Evolutionary conservation across 1,140 invertebrate genomes (phyloP), one percentile per base, ranked within the genome.

Genomic region (Samia ricini): DNA sequence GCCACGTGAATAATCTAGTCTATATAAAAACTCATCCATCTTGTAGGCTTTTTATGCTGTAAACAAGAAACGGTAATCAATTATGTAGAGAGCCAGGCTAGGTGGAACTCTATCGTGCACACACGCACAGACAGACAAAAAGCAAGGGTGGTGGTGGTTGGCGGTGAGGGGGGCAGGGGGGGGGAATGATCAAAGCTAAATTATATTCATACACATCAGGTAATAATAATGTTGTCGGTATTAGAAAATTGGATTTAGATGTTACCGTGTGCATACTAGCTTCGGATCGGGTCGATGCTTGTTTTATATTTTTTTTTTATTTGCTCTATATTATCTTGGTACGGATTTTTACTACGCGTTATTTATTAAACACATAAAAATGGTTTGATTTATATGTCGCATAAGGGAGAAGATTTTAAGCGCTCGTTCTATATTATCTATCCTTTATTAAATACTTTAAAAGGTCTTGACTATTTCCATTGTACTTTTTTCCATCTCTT

Each of bases 241-340:
- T 72, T 72, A 72, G 24, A 65, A 71, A 75, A 77, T 77, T 77
- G 70, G 76, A 75, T 77, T 77, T 77, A 65, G 51, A 55, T 74
- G 64, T 56, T 64, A 33, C 52, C 22, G 50, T 49, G 12, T 2
- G 48, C n/a, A n/a, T n/a, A n/a, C 60, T 56, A 56, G 29, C 54
- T 18, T n/a, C 1, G 19, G 8, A 8, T 12, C 12, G n/a, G 10
- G 50, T 20, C 20, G n/a, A 20, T 8, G 36, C 33, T 59, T 24
- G n/a, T 10, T 2, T 18, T 59, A 8, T 50, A 7, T 56, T 24
- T 52, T 36, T 56, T 51, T 56, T 56, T 23, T 33, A 24, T 42
- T n/a, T 8, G 10, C 12, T 52, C 10, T 10, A 50, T 10, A 18
- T 50, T 50, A 20, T 50, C 5, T 1, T 10, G 26, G 1, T 29